Evolutionary conservation across 1,140 invertebrate species (phyloP).

Genomic region (Musca domestica): DNA sequence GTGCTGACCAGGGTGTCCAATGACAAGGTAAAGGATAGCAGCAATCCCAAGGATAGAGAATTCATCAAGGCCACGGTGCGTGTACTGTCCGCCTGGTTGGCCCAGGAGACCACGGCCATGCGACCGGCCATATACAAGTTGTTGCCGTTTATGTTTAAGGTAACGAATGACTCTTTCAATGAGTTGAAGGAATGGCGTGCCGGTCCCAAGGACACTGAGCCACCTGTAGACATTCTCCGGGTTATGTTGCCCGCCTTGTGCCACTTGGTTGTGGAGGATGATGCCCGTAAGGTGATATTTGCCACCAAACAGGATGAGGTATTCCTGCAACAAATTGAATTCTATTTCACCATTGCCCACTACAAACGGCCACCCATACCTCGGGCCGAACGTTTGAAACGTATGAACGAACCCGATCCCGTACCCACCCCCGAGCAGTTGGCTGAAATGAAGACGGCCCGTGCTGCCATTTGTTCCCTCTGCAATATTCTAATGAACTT

Average conservation of each 20-base stretch:
- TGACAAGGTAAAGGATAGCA: conserved; percentile 66
- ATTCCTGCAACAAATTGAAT: conserved; percentile 73
- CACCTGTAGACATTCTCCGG: conserved; percentile 71
- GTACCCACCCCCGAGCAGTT: conserved; percentile 69
- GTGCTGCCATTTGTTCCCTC: conserved; percentile 78
- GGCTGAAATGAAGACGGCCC: conserved; percentile 79
- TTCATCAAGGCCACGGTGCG: conserved; percentile 81
- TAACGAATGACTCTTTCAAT: conserved; percentile 81
- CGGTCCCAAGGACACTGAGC: conserved; percentile 61
- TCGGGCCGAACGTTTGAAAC: conserved; percentile 72
- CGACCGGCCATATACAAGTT: conserved; percentile 76
- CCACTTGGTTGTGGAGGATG: conserved; percentile 86
- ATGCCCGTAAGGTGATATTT: conserved; percentile 76
- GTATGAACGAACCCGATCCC: conserved; percentile 69
- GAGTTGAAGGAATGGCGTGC: conserved; percentile 58
- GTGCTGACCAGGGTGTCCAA: conserved; percentile 71
- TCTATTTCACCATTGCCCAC: conserved; percentile 83
- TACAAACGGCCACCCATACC: conserved; percentile 80
- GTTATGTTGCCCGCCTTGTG: conserved; percentile 84
- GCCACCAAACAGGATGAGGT: conserved; percentile 77
- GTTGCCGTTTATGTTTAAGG: conserved; percentile 72
- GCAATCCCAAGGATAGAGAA: conserved; percentile 66
- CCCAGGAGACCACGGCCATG: conserved; percentile 88
- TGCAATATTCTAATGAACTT: conserved; percentile 93
- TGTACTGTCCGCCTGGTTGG: conserved; percentile 82